These are phyloP conservation scores for Tenodera sinensis DNA, from an alignment of 2,888 invertebrate genomes.

Conservation along the genomic window DNA sequence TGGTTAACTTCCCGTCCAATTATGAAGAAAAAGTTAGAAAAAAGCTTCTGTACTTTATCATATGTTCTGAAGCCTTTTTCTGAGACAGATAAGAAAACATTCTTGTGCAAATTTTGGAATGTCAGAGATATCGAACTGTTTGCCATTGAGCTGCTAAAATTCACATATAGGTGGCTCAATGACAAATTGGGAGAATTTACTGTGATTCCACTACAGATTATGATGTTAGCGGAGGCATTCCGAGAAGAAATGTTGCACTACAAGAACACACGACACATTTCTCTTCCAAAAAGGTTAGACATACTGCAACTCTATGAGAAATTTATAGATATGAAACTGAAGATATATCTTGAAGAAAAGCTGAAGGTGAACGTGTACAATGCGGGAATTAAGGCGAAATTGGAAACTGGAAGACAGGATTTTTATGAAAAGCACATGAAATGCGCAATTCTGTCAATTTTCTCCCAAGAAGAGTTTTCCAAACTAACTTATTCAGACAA, in stretches of 20 bases:
- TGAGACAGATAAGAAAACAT: not conserved
- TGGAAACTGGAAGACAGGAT: not conserved
- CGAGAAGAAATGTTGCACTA: slow-evolving; percentile 4
- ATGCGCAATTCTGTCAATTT: not conserved
- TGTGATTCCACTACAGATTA: slow-evolving; percentile 20
- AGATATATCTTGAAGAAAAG: slow-evolving; percentile 1
- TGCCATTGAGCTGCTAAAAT: not conserved
- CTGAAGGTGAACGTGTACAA: not conserved
- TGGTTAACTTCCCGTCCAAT: too few relatives aligned
- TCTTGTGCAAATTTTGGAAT: not conserved
- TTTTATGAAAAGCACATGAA: slow-evolving; percentile 12
- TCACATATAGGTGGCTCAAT: not conserved
- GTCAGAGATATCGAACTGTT: not conserved
- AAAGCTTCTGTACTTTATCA: not conserved
- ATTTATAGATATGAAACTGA: slow-evolving; percentile 13
- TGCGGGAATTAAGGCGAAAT: not conserved
- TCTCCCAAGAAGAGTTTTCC: not conserved
- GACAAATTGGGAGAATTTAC: slow-evolving; percentile 3
- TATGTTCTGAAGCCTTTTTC: not conserved
- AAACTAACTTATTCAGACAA: not conserved
- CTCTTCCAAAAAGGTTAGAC: slow-evolving; percentile 2
- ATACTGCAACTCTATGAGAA: slow-evolving; percentile 2
- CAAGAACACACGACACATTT: not conserved
- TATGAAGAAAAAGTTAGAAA: not conserved
- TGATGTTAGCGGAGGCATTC: too few relatives aligned